Evolutionary conservation across 2,113 vertebrate species (phyloP).

Genomic region (Atlantisia rogersi): DNA sequence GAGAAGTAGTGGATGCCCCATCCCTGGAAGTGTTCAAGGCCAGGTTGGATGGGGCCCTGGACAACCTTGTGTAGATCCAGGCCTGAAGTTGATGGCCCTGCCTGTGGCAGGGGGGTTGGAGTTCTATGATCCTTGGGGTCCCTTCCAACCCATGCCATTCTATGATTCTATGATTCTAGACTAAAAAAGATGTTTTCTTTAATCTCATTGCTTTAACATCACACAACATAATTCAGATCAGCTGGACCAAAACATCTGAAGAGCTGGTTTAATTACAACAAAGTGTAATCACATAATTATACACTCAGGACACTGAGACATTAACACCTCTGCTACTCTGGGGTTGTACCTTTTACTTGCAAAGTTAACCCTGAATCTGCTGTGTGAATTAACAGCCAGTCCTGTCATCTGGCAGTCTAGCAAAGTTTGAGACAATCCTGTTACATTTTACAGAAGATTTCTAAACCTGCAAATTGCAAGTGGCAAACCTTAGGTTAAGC

Average conservation of each 20-base stretch:
- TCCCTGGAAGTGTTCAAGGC: too few relatives aligned
- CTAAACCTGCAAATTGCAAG: not conserved
- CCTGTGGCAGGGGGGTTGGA: too few relatives aligned
- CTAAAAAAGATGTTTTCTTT: not conserved
- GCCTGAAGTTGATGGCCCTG: too few relatives aligned
- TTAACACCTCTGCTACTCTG: not conserved
- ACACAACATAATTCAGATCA: not conserved
- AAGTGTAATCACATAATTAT: not conserved
- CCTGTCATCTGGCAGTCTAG: not conserved
- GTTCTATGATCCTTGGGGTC: too few relatives aligned
- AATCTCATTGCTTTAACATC: not conserved
- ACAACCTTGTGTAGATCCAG: too few relatives aligned
- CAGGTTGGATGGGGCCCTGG: too few relatives aligned
- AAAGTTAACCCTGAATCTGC: not conserved
- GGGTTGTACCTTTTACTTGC: not conserved
- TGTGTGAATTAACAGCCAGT: not conserved
- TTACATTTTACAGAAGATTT: not conserved
- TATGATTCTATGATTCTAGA: not conserved
- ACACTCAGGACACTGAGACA: not conserved
- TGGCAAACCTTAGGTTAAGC: not conserved
- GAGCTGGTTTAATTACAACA: not conserved
- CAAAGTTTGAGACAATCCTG: not conserved
- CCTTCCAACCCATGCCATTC: too few relatives aligned
- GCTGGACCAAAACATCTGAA: not conserved
- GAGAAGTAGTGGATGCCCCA: too few relatives aligned